Conservation (phyloP, 2,797 vertebrate genomes). For the Nothura maculosa region DNA sequence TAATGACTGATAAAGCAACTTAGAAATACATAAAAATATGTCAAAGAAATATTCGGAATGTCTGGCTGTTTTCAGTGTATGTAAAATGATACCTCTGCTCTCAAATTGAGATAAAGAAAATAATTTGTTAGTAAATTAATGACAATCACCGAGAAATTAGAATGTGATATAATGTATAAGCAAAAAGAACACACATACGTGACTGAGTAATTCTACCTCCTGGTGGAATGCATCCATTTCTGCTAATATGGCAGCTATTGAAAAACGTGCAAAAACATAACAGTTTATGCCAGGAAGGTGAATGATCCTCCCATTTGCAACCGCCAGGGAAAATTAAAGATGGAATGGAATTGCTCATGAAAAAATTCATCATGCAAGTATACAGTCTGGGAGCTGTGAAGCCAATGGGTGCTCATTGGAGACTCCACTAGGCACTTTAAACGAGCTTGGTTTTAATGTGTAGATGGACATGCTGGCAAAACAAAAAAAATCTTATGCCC, state of each 20-base stretch:
- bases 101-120: constrained; percentile 27
- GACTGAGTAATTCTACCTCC: not conserved
- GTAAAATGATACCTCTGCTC: not conserved
- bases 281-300: constrained; percentile 26
- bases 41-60: constrained; percentile 31
- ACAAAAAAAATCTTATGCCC: not conserved
- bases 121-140: constrained; percentile 32
- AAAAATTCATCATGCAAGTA: not conserved
- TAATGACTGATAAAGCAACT: constrained; percentile 57
- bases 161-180: not conserved
- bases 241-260: constrained; percentile 10
- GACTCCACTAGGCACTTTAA: not conserved
- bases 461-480: not conserved
- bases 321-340: not conserved
- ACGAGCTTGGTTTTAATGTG: not conserved
- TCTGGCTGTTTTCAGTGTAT: not conserved
- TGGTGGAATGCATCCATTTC: constrained; percentile 7
- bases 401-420: not conserved
- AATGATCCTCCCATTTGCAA: constrained; percentile 34
- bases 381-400: not conserved
- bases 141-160: constrained; percentile 10
- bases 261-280: not conserved
- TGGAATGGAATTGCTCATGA: not conserved
- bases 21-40: constrained; percentile 33
- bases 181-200: not conserved